Base-by-base conservation (phyloP, 2,888 invertebrate species). In the Ischnus inquisitorius region DNA sequence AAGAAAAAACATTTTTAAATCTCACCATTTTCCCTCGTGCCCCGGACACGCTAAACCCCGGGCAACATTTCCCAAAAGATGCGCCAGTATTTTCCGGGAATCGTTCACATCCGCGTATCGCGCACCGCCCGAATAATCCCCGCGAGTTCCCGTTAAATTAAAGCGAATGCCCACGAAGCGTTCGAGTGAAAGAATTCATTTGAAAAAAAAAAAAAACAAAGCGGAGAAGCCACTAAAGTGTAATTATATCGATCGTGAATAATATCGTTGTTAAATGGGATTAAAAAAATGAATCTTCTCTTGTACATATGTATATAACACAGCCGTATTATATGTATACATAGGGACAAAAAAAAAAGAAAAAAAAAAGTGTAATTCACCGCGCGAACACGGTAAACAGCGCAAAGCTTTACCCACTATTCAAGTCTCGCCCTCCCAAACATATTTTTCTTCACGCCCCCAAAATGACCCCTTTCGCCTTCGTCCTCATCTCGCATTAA, bases 41-140 rank as follows among this genome's bases (percentile, higher is more conserved):
- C 78, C 90, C 92, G 91, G 89, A 87, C 92, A 92, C 92, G 92
- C 89, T 91, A 92, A 92, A 91, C 84, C 86, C 91, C 90, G 91
- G 34, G 89, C 81, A 77, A 79, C 84, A 86, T 84, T 83, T 67
- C 75, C 84, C 41, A 79, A 79, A 75, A 76, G 54, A 81, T 54
- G 81, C 72, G 74, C 78, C 82, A 84, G 83, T 84, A 77, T 82
- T 75, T 16, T 19, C 46, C 77, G 79, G 62, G 74, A 79, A 79
- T 69, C 34, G 62, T 68, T 80, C 74, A 41, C 74, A 62, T 68
- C 51, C 51, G 51, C 67, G 62, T 19, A 54, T 28, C 41, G 77
- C 80, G 62, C 76, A 77, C 76, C 68, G 28, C 64, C 64, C 75
- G 64, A 69, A 74, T 25, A 64, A 83, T 54, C 22, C 54, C 19